Evolutionary conservation across 2,888 invertebrate genomes (phyloP), one percentile per base, ranked within the genome.

Genomic region (Pollenia angustigena): DNA sequence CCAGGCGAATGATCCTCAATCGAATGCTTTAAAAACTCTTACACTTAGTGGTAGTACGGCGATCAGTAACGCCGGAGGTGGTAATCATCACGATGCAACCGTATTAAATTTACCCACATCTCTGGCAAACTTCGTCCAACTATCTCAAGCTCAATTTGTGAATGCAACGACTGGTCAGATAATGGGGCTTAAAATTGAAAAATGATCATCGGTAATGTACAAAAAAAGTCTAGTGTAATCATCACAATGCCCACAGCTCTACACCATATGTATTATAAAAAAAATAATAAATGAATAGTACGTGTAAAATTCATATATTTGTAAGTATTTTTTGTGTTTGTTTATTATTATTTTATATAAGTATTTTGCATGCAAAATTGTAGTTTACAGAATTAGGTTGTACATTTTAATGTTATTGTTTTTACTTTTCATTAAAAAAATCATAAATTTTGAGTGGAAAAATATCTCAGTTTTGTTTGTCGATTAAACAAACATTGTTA

Each of bases 111-210:
- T 93, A 76, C 91, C 92, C 75, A 89, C 91, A 75, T 92, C 92
- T 54, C 82, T 93, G 80, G 91, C 91, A 1, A 93, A 92, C 88
- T 91, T 91, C 74, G 92, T 93, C 40, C 92, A 93, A 71, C 85
- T 93, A 68, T 91, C 91, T 4, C 91, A 92, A 23, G 90, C 92
- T 6, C 92, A 93, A 78, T 93, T 91, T 85, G 92, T 93, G 14
- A 92, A 92, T 88, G 75, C 91, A 14, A 89, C 89, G 83, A 90
- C 90, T 74, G 90, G 86, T 12, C 92, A 90, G 79, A 90, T 91
- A 76, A 90, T 91, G 90, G 91, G 91, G 60, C 87, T 93, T 75
- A 93, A 93, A 89, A 90, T 93, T 81, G 92, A 92, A 79, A 93
- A 93, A 90, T 92, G 89, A 90, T 88, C 50, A 75, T 72, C 74